phyloP scores from a whole-genome alignment of 1,140 invertebrate genomes.

The Gyrodactylus bullatarudis region DNA sequence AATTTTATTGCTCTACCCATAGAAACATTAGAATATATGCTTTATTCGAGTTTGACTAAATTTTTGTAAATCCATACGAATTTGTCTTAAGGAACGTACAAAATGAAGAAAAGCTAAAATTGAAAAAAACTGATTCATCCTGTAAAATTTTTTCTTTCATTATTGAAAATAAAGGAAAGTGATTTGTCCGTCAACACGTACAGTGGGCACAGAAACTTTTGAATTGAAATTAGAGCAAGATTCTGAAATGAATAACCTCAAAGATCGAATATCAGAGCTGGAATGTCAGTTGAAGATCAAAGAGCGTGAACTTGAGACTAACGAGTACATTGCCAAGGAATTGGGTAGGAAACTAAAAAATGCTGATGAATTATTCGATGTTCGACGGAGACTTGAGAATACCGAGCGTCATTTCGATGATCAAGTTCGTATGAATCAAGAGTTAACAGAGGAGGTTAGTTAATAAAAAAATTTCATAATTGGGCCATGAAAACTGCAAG shows the following conservation, averaged over 20 bases:
- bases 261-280: not conserved
- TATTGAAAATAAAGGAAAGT: no score
- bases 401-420: not conserved
- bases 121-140: no score
- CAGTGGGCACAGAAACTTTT: not conserved
- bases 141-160: no score
- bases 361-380: not conserved
- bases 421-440: not conserved
- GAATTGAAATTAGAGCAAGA: not conserved
- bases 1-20: no score
- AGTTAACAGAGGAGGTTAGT: not conserved
- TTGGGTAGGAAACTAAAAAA: not conserved
- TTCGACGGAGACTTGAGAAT: not conserved
- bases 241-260: not conserved
- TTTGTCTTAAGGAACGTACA: no score
- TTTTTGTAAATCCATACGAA: no score
- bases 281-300: not conserved
- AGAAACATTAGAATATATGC: no score
- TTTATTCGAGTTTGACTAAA: no score
- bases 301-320: not conserved
- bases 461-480: no score
- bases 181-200: not conserved
- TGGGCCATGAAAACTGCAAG: no score
- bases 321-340: not conserved
- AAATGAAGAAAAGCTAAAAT: no score